Evolutionary conservation across 2,888 invertebrate species (phyloP), one percentile per base, ranked within the genome.

Genomic region (Allacma fusca): DNA sequence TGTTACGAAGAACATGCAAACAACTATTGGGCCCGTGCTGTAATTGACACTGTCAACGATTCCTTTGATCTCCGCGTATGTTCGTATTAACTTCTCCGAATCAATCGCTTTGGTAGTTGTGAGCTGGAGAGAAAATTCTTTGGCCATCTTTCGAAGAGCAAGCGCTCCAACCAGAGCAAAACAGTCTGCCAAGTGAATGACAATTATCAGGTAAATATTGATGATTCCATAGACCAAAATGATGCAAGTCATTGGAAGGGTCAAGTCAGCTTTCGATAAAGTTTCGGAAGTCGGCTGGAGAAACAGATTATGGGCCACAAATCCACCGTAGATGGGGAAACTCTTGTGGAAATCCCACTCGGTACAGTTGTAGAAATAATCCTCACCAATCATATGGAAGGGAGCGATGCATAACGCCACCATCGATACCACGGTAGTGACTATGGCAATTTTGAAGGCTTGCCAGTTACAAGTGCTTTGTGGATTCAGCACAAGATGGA

Each of bases 41-140:
- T n/a, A 26, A 73, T 73, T 73, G 7, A 73, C 57, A 24, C 23
- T 29, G 12, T 73, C 73, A 1, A 73, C 29, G 16, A 73, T n/a
- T 9, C 28, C 34, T 34, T 73, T 73, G 59, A 50, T 57, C 26
- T 62, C 62, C n/a, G 57, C 73, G 34, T 73, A 73, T 7, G 67
- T 34, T 19, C 13, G 67, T 7, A 67, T n/a, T 19, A 67, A 29
- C 13, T 67, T 67, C 16, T 62, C 57, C 23, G 28, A 50, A 34
- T 73, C 23, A 12, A 24, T 62, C 9, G 62, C 9, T 24, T n/a
- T 21, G 23, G 62, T 24, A 12, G 23, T 24, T 2, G 62, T 26
- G 24, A 62, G 26, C 62, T 62, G 24, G 62, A 26, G 4, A n/a
- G 62, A 24, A 24, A 73, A 40, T 0, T 73, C 73, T 40, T 73